phyloP scores from a whole-genome alignment of 2,797 vertebrate species.

The Cuculus canorus region DNA sequence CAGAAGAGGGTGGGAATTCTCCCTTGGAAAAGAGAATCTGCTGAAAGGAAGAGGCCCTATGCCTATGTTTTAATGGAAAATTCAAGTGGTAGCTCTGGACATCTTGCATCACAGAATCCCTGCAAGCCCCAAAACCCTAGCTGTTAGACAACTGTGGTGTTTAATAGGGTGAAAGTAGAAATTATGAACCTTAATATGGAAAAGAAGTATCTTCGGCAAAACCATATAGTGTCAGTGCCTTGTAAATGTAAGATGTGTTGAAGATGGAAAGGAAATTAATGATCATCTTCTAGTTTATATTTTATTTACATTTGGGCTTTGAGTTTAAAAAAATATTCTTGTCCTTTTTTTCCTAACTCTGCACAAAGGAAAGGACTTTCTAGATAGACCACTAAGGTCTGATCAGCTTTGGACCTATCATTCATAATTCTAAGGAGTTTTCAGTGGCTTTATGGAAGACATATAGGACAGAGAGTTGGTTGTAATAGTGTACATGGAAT shows the following conservation, averaged over 20 bases:
- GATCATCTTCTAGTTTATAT: neutral
- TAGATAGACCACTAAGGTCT: neutral
- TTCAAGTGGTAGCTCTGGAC: neutral
- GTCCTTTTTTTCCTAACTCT: neutral
- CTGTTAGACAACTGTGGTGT: neutral
- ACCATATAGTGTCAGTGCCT: rapidly evolving
- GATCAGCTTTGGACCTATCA: neutral
- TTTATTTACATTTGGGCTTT: neutral
- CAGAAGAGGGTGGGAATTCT: neutral
- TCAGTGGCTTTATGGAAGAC: neutral
- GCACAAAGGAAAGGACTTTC: neutral
- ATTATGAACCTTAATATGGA: neutral
- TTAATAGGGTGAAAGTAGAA: neutral
- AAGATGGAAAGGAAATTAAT: neutral
- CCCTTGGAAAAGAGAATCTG: neutral
- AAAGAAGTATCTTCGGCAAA: neutral
- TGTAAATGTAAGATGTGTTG: neutral
- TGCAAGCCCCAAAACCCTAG: neutral
- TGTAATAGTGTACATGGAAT: neutral
- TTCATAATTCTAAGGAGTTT: neutral
- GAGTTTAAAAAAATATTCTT: neutral
- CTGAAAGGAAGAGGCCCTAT: neutral
- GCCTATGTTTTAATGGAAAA: neutral
- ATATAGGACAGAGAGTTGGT: neutral
- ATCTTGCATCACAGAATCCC: neutral